A percentile compares a stretch with the other conserved stretches of the same genome.
These are phyloP conservation scores for Idaea dimidiata DNA, from an alignment of 2,888 invertebrate genomes.

Conservation along the genomic window DNA sequence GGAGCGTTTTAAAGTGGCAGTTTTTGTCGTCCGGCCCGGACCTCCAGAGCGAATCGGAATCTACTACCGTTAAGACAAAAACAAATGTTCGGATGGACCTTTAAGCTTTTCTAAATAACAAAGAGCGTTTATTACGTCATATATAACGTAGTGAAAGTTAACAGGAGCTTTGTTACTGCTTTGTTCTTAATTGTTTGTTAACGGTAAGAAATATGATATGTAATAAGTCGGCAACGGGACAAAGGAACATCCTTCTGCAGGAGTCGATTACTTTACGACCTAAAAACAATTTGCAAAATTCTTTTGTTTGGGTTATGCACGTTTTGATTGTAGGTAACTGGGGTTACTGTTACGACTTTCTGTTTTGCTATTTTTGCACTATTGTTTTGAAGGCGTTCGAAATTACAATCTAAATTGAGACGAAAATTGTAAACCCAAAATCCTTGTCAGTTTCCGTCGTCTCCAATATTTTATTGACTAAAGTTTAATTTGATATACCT, in stretches of 20 bases:
- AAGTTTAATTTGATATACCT: too few relatives aligned
- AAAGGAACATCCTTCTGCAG: conserved; percentile 60
- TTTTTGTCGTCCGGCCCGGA: conserved; percentile 54
- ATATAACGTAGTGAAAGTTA: conserved; percentile 77
- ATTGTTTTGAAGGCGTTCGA: conserved; percentile 13
- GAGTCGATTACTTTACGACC: conserved; percentile 57
- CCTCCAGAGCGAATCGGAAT: conserved; percentile 53
- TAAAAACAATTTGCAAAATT: conserved; percentile 67
- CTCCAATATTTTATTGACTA: too few relatives aligned
- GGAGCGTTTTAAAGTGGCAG: conserved; percentile 34
- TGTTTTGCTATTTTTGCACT: conserved; percentile 15
- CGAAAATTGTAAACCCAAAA: not conserved
- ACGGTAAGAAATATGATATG: conserved; percentile 50
- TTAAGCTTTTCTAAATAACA: conserved; percentile 50
- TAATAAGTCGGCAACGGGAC: conserved; percentile 44
- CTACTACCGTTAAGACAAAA: conserved; percentile 73
- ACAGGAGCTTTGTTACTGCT: conserved; percentile 52
- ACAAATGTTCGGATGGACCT: conserved; percentile 55
- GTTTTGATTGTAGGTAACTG: conserved; percentile 32
- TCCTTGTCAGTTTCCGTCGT: too few relatives aligned
- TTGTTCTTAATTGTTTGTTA: conserved; percentile 57
- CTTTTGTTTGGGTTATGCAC: conserved; percentile 41
- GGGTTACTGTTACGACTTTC: conserved; percentile 29
- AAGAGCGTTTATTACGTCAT: conserved; percentile 69
- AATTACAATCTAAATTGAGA: not conserved